Conservation (phyloP, 2,888 invertebrate species). For the Meta bourneti region DNA sequence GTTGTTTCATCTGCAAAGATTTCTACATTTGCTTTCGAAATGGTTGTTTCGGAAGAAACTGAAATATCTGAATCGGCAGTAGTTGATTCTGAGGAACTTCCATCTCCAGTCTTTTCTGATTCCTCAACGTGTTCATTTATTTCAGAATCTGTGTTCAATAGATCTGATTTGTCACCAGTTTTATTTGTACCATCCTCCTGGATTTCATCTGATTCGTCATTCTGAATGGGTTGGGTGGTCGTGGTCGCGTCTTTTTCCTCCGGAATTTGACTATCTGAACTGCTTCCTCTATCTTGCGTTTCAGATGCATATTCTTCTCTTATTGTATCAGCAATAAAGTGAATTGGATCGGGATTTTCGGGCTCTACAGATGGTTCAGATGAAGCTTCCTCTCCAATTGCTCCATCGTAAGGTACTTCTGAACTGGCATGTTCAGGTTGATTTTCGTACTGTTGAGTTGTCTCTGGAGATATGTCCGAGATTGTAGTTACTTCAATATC, state of each 20-base stretch:
- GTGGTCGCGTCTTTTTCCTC: not conserved
- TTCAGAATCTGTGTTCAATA: constrained; percentile 31
- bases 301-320: constrained; percentile 18
- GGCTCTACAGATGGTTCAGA: not conserved
- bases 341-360: not conserved
- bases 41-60: not conserved
- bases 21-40: not conserved
- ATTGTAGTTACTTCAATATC: not conserved
- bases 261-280: not conserved
- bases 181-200: not conserved
- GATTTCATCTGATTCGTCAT: not conserved
- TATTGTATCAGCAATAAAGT: not conserved
- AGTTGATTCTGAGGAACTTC: not conserved
- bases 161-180: constrained; percentile 6
- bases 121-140: constrained; percentile 24
- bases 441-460: not conserved
- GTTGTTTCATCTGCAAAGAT: not conserved
- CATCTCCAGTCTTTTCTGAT: not conserved
- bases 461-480: not conserved
- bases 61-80: not conserved
- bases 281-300: not conserved
- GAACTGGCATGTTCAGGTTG: not conserved
- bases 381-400: not conserved
- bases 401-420: not conserved
- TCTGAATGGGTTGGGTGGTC: not conserved